Evolutionary conservation across 2,888 invertebrate species (phyloP).

Genomic region (Dorcus hopei): DNA sequence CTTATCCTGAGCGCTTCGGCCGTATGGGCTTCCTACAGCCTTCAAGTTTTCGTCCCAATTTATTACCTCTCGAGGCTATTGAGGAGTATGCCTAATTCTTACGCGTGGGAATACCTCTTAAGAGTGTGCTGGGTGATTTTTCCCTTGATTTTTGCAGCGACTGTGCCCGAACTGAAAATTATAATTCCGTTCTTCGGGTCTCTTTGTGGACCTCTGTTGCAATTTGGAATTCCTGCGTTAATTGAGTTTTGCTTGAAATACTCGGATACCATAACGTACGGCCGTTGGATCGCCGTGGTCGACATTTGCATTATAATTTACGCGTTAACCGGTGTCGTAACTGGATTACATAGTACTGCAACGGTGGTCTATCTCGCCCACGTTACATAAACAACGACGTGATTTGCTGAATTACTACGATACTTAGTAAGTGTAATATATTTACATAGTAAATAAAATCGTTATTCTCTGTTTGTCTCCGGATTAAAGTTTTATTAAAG

Average conservation of each 20-base stretch:
- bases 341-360: neutral
- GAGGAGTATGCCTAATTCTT: neutral
- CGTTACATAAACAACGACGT: too few relatives aligned
- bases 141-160: neutral
- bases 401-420: too few relatives aligned
- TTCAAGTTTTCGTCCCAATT: neutral
- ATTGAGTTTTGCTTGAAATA: conserved; percentile 13
- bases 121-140: neutral
- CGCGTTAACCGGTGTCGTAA: conserved; percentile 1
- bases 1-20: neutral
- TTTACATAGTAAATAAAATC: too few relatives aligned
- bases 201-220: conserved; percentile 3
- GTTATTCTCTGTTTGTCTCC: too few relatives aligned
- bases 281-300: conserved; percentile 4
- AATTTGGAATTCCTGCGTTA: conserved; percentile 5
- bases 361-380: too few relatives aligned
- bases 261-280: neutral
- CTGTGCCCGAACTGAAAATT: neutral
- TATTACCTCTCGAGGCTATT: neutral
- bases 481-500: too few relatives aligned
- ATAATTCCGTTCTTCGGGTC: conserved; percentile 3
- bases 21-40: conserved; percentile 3
- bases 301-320: conserved; percentile 6
- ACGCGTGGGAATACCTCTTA: conserved; percentile 7
- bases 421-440: too few relatives aligned